Evolutionary conservation across 2,113 vertebrate genomes (phyloP).

Genomic region (Caranx melampygus): DNA sequence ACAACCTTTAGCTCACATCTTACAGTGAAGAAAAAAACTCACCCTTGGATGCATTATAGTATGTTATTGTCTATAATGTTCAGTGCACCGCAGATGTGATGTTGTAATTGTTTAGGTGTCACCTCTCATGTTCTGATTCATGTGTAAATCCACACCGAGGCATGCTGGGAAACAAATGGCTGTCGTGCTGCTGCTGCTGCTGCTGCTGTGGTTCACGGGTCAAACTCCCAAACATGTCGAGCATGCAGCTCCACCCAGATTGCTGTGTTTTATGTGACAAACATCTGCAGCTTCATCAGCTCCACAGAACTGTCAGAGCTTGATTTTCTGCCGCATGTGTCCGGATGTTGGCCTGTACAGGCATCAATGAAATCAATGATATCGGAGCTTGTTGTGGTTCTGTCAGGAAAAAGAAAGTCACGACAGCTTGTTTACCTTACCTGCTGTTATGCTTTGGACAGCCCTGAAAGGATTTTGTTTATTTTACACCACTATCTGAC

Average conservation of each 20-base stretch:
- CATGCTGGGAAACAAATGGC: neutral
- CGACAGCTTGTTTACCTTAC: too few species aligned
- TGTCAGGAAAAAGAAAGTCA: neutral
- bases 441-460: too few species aligned
- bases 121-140: neutral
- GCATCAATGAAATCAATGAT: too few species aligned
- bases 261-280: neutral
- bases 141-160: neutral
- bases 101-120: neutral
- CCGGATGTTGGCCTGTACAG: neutral
- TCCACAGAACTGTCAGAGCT: neutral
- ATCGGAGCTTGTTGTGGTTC: neutral
- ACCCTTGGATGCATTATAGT: neutral
- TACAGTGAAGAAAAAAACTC: neutral
- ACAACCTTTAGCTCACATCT: constrained; percentile 25
- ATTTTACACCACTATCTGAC: neutral
- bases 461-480: neutral
- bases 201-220: neutral
- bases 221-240: neutral
- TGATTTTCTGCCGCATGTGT: too few species aligned
- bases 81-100: neutral
- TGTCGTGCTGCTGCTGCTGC: neutral
- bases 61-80: constrained; percentile 13
- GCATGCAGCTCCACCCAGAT: neutral
- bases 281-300: neutral